Conservation (phyloP, 1,140 invertebrate species). For the Pachyrhynchus sulphureomaculatus region DNA sequence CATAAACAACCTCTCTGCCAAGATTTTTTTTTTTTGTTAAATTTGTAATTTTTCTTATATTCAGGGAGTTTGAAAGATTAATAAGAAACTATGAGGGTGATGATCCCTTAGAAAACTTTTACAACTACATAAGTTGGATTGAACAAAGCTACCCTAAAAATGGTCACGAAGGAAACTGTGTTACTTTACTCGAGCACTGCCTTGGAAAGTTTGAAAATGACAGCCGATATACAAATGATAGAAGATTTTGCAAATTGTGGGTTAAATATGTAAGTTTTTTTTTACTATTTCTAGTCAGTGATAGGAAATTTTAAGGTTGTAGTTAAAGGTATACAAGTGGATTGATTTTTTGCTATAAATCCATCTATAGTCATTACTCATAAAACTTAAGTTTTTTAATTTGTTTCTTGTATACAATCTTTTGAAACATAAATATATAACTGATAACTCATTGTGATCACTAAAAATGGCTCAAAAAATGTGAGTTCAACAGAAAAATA, state of each 20-base stretch:
- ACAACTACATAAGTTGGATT: constrained; percentile 84
- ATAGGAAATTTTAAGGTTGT: too few relatives aligned
- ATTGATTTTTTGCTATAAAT: too few relatives aligned
- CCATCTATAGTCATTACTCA: too few relatives aligned
- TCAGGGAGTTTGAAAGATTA: constrained; percentile 75
- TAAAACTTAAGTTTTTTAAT: too few relatives aligned
- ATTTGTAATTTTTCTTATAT: neutral
- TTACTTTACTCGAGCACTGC: constrained; percentile 74
- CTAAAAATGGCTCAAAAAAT: too few relatives aligned
- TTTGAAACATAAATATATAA: too few relatives aligned
- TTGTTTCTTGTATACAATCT: too few relatives aligned
- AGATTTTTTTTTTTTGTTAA: neutral
- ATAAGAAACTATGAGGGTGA: constrained; percentile 78
- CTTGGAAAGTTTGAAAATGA: constrained; percentile 77
- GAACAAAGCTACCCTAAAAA: constrained; percentile 88
- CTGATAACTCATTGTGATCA: too few relatives aligned
- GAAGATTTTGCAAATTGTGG: constrained; percentile 79
- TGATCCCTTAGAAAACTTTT: constrained; percentile 85
- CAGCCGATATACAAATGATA: constrained; percentile 78
- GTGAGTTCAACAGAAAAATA: too few relatives aligned
- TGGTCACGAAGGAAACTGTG: constrained; percentile 76
- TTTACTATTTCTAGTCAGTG: too few relatives aligned
- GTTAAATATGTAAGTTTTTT: constrained; percentile 82
- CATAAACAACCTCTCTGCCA: constrained; percentile 12
- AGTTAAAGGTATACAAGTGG: too few relatives aligned